These are phyloP conservation scores for Augochlora pura DNA, from an alignment of 1,140 invertebrate genomes.

Conservation along the genomic window DNA sequence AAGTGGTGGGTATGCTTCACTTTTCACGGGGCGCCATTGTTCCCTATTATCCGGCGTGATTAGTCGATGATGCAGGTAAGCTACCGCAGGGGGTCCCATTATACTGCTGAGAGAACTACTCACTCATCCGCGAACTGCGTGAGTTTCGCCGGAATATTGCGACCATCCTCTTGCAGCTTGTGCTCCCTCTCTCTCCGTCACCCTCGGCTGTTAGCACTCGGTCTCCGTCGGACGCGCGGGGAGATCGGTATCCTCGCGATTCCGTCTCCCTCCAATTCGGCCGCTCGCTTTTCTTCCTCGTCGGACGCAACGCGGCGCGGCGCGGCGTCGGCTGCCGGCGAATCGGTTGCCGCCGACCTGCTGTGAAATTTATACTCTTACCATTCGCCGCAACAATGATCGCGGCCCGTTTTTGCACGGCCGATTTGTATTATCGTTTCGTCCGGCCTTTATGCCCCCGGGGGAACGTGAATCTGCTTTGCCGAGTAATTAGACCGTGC, in stretches of 20 bases:
- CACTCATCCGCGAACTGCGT: constrained; percentile 65
- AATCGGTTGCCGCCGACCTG: constrained; percentile 56
- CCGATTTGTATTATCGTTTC: constrained; percentile 60
- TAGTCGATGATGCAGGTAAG: constrained; percentile 81
- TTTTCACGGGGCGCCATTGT: constrained; percentile 78
- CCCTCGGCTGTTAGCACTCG: neutral
- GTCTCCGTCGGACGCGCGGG: neutral
- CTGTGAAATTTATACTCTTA: constrained; percentile 74
- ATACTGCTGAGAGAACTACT: constrained; percentile 63
- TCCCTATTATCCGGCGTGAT: constrained; percentile 79
- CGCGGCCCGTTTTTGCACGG: constrained; percentile 56
- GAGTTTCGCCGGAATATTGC: constrained; percentile 49
- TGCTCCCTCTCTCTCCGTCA: neutral
- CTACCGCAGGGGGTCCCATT: constrained; percentile 79
- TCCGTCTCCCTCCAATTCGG: constrained; percentile 30
- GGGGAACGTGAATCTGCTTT: constrained; percentile 50
- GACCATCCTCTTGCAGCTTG: constrained; percentile 40
- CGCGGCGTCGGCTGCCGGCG: neutral
- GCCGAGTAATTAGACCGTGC: constrained; percentile 59
- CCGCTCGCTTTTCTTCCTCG: no score
- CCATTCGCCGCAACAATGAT: constrained; percentile 63
- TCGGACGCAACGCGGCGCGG: no score
- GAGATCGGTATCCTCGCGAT: constrained; percentile 1
- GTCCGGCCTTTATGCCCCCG: constrained; percentile 34
- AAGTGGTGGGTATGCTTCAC: constrained; percentile 76